Conservation (phyloP, 2,888 invertebrate genomes). For the Pollenia angustigena region DNA sequence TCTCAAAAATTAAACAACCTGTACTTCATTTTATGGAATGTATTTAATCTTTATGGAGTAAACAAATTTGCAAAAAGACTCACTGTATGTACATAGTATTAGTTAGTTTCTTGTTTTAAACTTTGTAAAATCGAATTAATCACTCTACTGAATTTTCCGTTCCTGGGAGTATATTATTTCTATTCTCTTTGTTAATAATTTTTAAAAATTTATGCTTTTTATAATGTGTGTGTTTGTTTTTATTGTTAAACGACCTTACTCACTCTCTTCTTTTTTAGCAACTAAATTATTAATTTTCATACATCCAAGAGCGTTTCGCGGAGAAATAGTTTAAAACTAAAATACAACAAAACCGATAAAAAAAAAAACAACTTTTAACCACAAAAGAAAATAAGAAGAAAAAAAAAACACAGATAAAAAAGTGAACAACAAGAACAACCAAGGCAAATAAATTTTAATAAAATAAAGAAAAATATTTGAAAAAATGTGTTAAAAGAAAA, state of each 20-base stretch:
- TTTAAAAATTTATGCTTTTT: slow-evolving; percentile 36
- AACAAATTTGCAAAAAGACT: too few species aligned
- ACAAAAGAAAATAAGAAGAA: slow-evolving; percentile 19
- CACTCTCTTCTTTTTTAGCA: slow-evolving; percentile 57
- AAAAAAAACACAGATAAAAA: not conserved
- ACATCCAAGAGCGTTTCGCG: not conserved
- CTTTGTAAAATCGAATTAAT: too few species aligned
- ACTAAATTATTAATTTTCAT: not conserved
- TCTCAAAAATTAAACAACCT: too few species aligned
- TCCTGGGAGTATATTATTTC: not conserved
- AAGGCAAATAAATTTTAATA: not conserved
- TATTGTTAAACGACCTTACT: slow-evolving; percentile 63
- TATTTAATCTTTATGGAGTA: too few species aligned
- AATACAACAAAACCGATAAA: slow-evolving; percentile 7
- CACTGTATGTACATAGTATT: too few species aligned
- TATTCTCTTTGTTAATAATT: slow-evolving; percentile 14
- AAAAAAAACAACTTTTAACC: slow-evolving; percentile 8
- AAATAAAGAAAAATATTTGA: not conserved
- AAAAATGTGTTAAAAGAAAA: slow-evolving; percentile 21
- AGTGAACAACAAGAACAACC: not conserved
- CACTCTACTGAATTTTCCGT: slow-evolving; percentile 6
- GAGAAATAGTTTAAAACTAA: slow-evolving; percentile 32
- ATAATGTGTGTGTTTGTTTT: slow-evolving; percentile 18
- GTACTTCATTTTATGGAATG: too few species aligned
- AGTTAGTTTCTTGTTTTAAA: too few species aligned